phyloP scores from a whole-genome alignment of 2,888 invertebrate species.

The Tryphoninae sp. region DNA sequence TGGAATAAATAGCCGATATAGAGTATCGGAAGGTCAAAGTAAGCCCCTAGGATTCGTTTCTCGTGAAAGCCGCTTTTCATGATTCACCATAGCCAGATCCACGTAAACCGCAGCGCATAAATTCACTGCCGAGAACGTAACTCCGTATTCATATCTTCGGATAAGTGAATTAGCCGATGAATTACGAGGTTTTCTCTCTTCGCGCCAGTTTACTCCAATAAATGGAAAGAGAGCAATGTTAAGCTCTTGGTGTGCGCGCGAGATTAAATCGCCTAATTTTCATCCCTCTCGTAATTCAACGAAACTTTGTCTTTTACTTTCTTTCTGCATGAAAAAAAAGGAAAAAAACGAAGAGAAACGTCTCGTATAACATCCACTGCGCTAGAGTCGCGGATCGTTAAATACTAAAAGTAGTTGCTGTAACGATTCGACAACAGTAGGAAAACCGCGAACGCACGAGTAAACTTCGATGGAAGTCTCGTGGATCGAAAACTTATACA shows the following conservation, averaged over 20 bases:
- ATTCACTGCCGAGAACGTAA: background rate
- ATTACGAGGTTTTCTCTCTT: constrained; percentile 1
- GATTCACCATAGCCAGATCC: background rate
- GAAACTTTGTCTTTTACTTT: constrained; percentile 12
- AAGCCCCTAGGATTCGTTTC: background rate
- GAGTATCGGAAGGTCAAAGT: background rate
- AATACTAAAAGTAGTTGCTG: constrained; percentile 40
- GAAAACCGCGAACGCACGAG: constrained; percentile 2
- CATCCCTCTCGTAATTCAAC: background rate
- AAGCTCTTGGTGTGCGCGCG: background rate
- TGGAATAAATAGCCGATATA: background rate
- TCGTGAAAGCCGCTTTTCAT: constrained; percentile 10
- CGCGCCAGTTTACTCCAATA: background rate
- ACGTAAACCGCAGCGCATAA: constrained; percentile 6
- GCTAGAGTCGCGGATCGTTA: constrained; percentile 50
- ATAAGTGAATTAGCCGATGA: constrained; percentile 13
- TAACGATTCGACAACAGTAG: constrained; percentile 46
- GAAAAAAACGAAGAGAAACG: background rate
- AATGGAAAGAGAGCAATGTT: background rate
- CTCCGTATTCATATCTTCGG: background rate
- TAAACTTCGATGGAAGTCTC: constrained; percentile 47
- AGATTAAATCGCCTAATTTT: constrained; percentile 14
- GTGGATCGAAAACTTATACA: constrained; percentile 49
- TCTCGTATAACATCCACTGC: constrained; percentile 12
- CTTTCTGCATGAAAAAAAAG: background rate